Evolutionary conservation across 2,797 vertebrate species (phyloP), one percentile per base, ranked within the genome.

Genomic region (Valencia hispanica): DNA sequence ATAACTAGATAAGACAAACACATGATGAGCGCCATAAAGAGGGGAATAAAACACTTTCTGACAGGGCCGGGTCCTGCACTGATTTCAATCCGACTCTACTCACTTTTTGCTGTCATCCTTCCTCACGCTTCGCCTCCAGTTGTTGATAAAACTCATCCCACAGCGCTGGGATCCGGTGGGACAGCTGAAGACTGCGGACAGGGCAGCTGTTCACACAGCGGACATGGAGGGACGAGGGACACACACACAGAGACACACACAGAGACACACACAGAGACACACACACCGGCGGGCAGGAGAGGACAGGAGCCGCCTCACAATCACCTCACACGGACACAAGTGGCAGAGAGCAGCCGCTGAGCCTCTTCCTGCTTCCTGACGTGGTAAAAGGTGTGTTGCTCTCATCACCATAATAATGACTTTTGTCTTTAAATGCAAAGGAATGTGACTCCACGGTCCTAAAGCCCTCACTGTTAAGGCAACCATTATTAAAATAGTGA

Each of bases 101-200:
- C 88, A 96, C 95, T 89, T 90, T 81, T 92, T 91, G 72, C 51
- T 68, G 85, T 93, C 93, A 89, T 92, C 81, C 86, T 81, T 94
- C 93, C 91, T 96, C 76, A 81, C 55, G 84, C 85, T 94, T 70
- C 91, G 90, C 83, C 86, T 95, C 92, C 84, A 94, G 74, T 79
- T 89, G 59, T 43, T 85, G 5, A 94, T 89, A 83, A 96, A 96
- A 95, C 94, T 96, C 95, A 96, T 96, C 63, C 92, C 94, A 87
- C 87, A 41, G 79, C 80, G 20, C 39, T 15, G 72, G 47, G 77
- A 41, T 70, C 78, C 45, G 66, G 75, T 47, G 53, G 43, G 30
- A 80, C 76, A 73, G 59, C 34, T 39, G 61, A 11, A 39, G 78
- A 27, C 41, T 66, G 72, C 57, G 71, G 72, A 1, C 36, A 18